Percentiles rank a stretch among this genome's conserved stretches.
phyloP scores from a whole-genome alignment of 2,888 invertebrate species.

The Biston betularia region DNA sequence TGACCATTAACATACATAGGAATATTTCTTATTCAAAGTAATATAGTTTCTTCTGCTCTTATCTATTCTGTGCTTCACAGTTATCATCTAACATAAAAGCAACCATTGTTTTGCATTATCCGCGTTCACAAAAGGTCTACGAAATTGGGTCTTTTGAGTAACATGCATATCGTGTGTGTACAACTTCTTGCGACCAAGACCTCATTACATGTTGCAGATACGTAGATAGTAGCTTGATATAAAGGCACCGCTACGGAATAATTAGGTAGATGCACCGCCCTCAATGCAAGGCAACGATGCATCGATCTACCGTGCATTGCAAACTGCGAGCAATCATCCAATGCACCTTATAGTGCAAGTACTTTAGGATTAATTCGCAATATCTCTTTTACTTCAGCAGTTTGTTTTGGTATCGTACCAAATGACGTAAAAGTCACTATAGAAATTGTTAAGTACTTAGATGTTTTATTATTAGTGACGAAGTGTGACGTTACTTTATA shows the following conservation, averaged over 20 bases:
- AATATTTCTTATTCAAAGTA: too few species aligned
- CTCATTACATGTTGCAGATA: slow-evolving; percentile 1
- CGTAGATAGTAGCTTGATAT: not conserved
- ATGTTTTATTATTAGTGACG: slow-evolving; percentile 5
- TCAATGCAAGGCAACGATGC: slow-evolving; percentile 15
- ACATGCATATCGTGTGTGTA: not conserved
- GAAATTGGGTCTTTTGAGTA: not conserved
- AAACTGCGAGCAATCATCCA: not conserved
- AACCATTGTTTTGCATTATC: not conserved
- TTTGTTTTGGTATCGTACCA: slow-evolving; percentile 1
- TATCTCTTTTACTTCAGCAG: not conserved
- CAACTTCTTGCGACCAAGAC: slow-evolving; percentile 7
- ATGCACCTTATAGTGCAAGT: not conserved
- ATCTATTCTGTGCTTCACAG: not conserved
- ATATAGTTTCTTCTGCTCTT: not conserved
- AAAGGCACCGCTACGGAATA: not conserved
- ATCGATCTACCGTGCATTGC: slow-evolving; percentile 16
- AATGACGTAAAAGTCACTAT: slow-evolving; percentile 13
- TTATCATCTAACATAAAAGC: not conserved
- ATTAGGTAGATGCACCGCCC: not conserved
- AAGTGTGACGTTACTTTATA: too few species aligned
- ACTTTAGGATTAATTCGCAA: slow-evolving; percentile 13
- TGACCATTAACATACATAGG: too few species aligned
- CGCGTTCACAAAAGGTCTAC: too few species aligned
- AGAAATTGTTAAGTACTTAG: slow-evolving; percentile 2